Conservation (phyloP, 2,797 vertebrate genomes). For the Notolepis coatsorum region DNA sequence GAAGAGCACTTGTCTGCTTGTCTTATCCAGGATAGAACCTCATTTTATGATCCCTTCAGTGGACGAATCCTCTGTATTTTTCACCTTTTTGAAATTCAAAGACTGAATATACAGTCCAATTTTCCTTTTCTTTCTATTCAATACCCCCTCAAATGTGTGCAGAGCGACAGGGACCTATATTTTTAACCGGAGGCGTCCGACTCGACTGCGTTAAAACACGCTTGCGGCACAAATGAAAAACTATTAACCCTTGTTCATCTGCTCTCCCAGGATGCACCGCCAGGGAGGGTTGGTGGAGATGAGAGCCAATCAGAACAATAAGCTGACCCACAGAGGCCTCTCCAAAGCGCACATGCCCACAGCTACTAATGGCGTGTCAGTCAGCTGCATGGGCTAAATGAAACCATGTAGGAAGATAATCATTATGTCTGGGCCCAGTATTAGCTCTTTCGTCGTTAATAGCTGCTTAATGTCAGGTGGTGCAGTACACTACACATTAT, state of each 20-base stretch:
- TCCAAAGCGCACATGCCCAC: constrained; percentile 43
- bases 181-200: constrained; percentile 34
- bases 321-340: constrained; percentile 54
- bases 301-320: constrained; percentile 58
- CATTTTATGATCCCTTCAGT: constrained; percentile 19
- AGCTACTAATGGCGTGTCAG: constrained; percentile 68
- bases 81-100: background rate
- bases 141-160: background rate
- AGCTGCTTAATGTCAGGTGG: constrained; percentile 53
- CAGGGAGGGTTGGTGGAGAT: constrained; percentile 50
- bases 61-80: background rate
- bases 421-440: constrained; percentile 49
- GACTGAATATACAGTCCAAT: constrained; percentile 2
- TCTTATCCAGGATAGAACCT: constrained; percentile 39
- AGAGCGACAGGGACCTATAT: constrained; percentile 18
- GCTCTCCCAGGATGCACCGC: constrained; percentile 31
- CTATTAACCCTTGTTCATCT: constrained; percentile 68
- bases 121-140: background rate
- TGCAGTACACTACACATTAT: constrained; percentile 12
- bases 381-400: constrained; percentile 48
- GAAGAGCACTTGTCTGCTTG: constrained; percentile 46
- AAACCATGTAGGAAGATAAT: constrained; percentile 54
- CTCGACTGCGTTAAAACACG: constrained; percentile 32
- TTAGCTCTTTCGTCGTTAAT: constrained; percentile 57
- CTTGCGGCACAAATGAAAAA: constrained; percentile 50